A percentile compares a stretch with the other conserved stretches of the same genome.
phyloP scores from a whole-genome alignment of 2,113 vertebrate genomes.

The Microtus oregoni region DNA sequence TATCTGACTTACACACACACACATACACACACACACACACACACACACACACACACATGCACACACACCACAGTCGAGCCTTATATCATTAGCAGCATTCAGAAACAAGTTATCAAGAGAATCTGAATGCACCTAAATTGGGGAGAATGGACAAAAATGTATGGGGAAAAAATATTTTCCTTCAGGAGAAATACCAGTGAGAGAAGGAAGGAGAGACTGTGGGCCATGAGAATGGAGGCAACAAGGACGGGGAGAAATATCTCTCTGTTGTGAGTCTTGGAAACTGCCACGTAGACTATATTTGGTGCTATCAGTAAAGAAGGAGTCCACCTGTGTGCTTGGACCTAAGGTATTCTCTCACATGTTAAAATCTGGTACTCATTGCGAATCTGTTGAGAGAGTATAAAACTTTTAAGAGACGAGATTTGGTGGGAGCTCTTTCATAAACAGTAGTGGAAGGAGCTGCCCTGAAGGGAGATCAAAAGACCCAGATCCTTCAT shows the following conservation, averaged over 20 bases:
- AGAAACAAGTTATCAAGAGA: not conserved
- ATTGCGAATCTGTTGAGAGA: not conserved
- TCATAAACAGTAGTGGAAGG: not conserved
- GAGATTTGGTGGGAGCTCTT: not conserved
- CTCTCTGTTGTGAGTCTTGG: not conserved
- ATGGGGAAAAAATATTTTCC: not conserved
- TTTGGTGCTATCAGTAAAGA: too few species aligned
- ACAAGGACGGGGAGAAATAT: accelerated
- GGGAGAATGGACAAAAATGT: not conserved
- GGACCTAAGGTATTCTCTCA: not conserved
- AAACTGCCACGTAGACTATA: too few species aligned
- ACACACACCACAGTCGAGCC: not conserved
- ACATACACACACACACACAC: not conserved
- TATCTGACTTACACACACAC: not conserved
- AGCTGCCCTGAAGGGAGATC: not conserved
- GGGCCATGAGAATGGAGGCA: not conserved
- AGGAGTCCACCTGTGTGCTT: not conserved
- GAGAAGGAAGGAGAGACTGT: not conserved
- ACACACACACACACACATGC: not conserved
- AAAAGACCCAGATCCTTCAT: too few species aligned
- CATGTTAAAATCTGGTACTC: not conserved
- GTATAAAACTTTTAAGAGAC: too few species aligned
- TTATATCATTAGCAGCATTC: not conserved
- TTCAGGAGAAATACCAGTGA: not conserved
- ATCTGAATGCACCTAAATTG: not conserved